phyloP scores from a whole-genome alignment of 2,113 vertebrate genomes.

The Mandrillus leucophaeus region DNA sequence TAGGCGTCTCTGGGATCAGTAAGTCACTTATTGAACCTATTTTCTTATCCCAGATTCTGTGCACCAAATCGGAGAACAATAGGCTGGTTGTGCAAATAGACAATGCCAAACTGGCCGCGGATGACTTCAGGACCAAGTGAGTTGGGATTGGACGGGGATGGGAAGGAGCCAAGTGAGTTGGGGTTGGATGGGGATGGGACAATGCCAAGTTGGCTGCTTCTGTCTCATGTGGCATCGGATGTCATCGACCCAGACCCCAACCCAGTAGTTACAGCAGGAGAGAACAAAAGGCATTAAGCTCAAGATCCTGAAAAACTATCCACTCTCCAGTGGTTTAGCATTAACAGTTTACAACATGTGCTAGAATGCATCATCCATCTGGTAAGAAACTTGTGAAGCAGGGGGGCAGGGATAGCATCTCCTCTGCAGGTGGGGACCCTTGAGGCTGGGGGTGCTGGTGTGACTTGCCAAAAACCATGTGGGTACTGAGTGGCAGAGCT shows the following conservation, averaged over 20 bases:
- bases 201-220: not conserved
- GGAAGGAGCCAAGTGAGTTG: conserved; percentile 83
- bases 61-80: conserved; percentile 81
- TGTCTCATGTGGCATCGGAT: not conserved
- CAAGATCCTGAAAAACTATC: not conserved
- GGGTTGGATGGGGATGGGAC: not conserved
- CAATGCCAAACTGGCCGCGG: conserved; percentile 85
- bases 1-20: not conserved
- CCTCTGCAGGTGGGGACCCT: not conserved
- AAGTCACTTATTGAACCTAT: accelerated
- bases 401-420: not conserved
- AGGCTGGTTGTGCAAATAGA: conserved; percentile 83
- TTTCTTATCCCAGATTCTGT: conserved; percentile 82
- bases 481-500: not conserved
- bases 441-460: not conserved
- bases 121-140: conserved; percentile 90
- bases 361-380: not conserved
- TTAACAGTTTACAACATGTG: not conserved
- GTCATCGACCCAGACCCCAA: not conserved
- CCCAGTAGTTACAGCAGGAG: not conserved
- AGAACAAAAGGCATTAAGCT: not conserved
- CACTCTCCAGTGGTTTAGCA: not conserved
- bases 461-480: not conserved
- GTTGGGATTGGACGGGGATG: not conserved
- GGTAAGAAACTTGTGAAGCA: not conserved